Evolutionary conservation across 1,140 invertebrate species (phyloP), one percentile per base, ranked within the genome.

Genomic region (Zaprionus kolodkinae): DNA sequence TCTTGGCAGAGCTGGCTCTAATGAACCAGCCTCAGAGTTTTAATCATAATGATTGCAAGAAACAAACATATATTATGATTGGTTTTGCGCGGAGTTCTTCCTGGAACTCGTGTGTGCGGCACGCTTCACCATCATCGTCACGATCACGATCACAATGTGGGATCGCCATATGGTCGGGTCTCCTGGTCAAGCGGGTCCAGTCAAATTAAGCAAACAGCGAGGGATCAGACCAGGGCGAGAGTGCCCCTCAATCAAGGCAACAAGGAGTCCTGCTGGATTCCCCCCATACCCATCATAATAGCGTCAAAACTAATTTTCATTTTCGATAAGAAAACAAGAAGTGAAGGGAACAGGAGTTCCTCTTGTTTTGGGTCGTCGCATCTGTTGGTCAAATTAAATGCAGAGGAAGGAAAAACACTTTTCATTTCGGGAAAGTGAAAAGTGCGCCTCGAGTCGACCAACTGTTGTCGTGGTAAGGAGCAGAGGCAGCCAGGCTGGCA

Each of bases 251-350:
- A 88, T 87, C 84, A 88, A 78, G 85, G 70, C 64, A 69, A 38
- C 25, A 68, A 43, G 45, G 15, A 50, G 45, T 50, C 40, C 40
- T 21, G 15, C 45, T 54, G 45, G 17, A 21, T 17, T 30, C 2
- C 2, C 35, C n/a, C 63, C n/a, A n/a, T 61, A 66, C 79, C 74
- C 85, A 78, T 88, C 84, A 88, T 89, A 88, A 88, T 71, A 89
- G 84, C 85, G 81, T 87, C 84, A 87, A 89, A 87, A 89, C 81
- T 85, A 89, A 88, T 88, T 88, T 89, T 85, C 77, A 88, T 80
- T 84, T 77, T 79, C 65, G 64, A 65, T 66, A 79, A 70, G 64
- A 76, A 73, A 82, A 87, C 56, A 71, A 65, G 21, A 15, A 1
- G n/a, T 15, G 40, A 15, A 45, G 21, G 59, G 10, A 35, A 6